Base-by-base conservation (phyloP, 2,113 vertebrate genomes). In the Haplotaxodon microlepis region DNA sequence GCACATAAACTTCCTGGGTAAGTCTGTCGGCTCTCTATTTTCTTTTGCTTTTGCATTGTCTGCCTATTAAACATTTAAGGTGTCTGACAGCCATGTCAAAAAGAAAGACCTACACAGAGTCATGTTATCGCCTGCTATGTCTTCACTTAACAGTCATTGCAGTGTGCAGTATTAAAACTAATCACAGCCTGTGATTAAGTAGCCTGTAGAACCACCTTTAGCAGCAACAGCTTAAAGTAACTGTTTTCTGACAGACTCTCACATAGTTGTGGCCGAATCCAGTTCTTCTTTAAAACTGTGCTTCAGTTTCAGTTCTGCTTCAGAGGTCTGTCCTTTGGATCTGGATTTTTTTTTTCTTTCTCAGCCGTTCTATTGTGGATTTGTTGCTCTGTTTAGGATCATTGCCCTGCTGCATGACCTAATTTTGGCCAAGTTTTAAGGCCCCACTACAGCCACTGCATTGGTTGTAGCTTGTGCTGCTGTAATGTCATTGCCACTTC, bases 301-400 rank as follows among this genome's bases (percentile, higher is more conserved):
- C 0, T 63, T n/a, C 4, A 36, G 0, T 63, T 63, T 63, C 31
- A 36, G 59, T 36, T 7, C 17, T 11, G 3, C 59, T 63, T 36
- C 59, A 63, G 31, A 63, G 59, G 17, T 63, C 31, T 36, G 3
- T 36, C 31, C 17, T 36, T 36, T 5, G 31, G 31, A 36, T 34
- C 16, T 19, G 9, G 29, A 36, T 34, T 63, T 63, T 34, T 16
- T 27, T 19, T 19, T 63, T 61, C 16, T 38, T 66, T 69, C 34
- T 69, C 19, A 38, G 3, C 6, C 7, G 1, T 66, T 66, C 34
- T 69, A 38, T 38, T 66, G 61, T 66, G 10, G 34, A 66, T 66
- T 66, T 38, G 19, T 38, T 12, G 61, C 61, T 40, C 19, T 40
- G 63, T 21, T 40, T 69, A 19, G 11, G 34, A 69, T 69, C 63